phyloP scores from a whole-genome alignment of 2,113 vertebrate species.

The Picathartes gymnocephalus region DNA sequence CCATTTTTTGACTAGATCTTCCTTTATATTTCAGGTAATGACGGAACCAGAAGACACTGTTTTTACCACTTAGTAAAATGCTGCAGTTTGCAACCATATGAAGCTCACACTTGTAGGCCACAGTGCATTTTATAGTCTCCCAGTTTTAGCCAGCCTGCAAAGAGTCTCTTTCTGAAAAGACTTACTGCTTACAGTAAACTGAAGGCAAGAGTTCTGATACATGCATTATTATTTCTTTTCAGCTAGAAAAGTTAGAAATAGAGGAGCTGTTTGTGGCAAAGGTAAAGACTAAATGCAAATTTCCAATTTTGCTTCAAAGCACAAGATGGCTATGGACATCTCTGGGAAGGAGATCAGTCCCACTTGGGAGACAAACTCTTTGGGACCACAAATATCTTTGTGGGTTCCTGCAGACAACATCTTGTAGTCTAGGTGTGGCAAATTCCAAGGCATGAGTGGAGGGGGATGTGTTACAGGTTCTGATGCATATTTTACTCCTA shows the following conservation, averaged over 20 bases:
- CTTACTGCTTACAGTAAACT: background rate
- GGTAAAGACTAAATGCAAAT: background rate
- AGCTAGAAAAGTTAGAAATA: background rate
- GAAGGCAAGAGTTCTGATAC: background rate
- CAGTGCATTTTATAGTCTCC: background rate
- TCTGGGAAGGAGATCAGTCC: background rate
- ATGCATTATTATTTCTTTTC: background rate
- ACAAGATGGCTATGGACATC: background rate
- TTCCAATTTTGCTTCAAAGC: background rate
- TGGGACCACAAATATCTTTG: background rate
- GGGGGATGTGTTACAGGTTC: background rate
- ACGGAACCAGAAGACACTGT: background rate
- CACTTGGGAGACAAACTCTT: background rate
- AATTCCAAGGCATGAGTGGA: background rate
- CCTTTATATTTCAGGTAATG: background rate
- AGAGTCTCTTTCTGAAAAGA: background rate
- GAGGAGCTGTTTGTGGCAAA: background rate
- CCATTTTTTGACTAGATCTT: background rate
- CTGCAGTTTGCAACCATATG: background rate
- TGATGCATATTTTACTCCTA: background rate
- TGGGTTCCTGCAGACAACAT: background rate
- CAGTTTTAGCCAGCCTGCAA: background rate
- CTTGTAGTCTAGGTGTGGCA: background rate
- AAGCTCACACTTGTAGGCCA: background rate
- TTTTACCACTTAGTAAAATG: background rate